Base-by-base conservation (phyloP, 2,113 vertebrate species). In the Mola mola region DNA sequence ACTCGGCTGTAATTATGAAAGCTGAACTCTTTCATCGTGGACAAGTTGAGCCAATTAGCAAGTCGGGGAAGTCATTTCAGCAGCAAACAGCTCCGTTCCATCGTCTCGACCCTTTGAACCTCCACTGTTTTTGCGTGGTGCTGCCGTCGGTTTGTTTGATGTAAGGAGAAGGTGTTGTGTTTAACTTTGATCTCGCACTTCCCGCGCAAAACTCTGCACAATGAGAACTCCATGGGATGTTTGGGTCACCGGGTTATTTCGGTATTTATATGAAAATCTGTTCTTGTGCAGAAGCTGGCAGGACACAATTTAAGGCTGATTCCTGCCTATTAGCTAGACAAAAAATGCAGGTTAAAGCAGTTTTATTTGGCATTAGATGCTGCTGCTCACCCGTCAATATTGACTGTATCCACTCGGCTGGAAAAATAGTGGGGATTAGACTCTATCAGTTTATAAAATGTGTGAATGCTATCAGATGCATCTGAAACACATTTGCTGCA, bases 21-120 rank as follows among this genome's bases (percentile, higher is more conserved):
- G 25, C 28, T 29, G 61, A 61, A 52, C 12, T 68, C 62, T 41
- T 69, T 81, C 75, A 26, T 9, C 43, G 26, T 60, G 66, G 63
- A 73, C 67, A 63, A 56, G 73, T 63, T 33, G 71, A 73, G 74
- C 72, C 78, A 86, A 86, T 90, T 85, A 86, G 72, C 4, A 24
- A 60, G 47, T n/a, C 26, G 0, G 12, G 21, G 50, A 65, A 66
- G 42, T 40, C 33, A 2, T 47, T 65, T 28, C 8, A 3, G 17
- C 15, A 1, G 20, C 48, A 62, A 40, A 33, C 21, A 5, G 15
- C 55, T 33, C 10, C 44, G 22, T 62, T 70, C 66, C 50, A 44
- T 9, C 4, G 28, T 43, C 44, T 42, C 2, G 4, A 12, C 17
- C 9, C n/a, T 16, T 16, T 62, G 42, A 69, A 44, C 58, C 19